Base-by-base conservation (phyloP, 2,113 vertebrate genomes). In the Mystacornis crossleyi region DNA sequence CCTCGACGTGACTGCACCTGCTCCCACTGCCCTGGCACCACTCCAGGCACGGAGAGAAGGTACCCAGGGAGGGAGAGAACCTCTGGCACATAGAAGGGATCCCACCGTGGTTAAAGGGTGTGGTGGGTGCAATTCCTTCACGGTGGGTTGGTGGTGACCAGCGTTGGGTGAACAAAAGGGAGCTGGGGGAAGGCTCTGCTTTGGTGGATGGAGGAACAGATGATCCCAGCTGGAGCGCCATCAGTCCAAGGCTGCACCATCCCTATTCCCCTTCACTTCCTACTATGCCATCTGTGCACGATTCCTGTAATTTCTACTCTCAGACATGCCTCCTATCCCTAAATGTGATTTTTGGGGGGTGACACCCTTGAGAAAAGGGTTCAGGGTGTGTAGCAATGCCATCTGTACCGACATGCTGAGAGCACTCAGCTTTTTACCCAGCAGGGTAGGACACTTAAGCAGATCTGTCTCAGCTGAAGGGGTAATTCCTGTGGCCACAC, bases 201-300 rank as follows among this genome's bases (percentile, higher is more conserved):
- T 66, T 0, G 3, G 5, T 29, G n/a, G 42, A 26, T 42, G 31
- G 47, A 89, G 61, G n/a, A 86, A 7, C 0, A 3, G 21, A 9
- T 36, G 33, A 36, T 86, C 57, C 28, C 31, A 24, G 42, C 28
- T 5, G 5, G 60, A 73, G 54, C 5, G 34, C 6, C 9, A 38
- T 13, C 43, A 78, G n/a, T 8, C 29, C 74, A 78, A 65, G 18
- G 19, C 50, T 4, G 2, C 54, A 73, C 29, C 25, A 33, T 17
- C 34, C 23, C 23, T 1, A 0, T 28, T 51, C n/a, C 18, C 11
- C 14, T 12, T 29, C 47, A 31, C 24, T 61, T 69, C 34, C 34
- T 47, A 31, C 66, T 14, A 28, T 0, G 0, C 24, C 42, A 19
- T n/a, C 31, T 1, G 0, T 8, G 21, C 40, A 16, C 1, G 2